Conservation (phyloP, 1,140 invertebrate species). For the Alviniconcha marisindica region DNA sequence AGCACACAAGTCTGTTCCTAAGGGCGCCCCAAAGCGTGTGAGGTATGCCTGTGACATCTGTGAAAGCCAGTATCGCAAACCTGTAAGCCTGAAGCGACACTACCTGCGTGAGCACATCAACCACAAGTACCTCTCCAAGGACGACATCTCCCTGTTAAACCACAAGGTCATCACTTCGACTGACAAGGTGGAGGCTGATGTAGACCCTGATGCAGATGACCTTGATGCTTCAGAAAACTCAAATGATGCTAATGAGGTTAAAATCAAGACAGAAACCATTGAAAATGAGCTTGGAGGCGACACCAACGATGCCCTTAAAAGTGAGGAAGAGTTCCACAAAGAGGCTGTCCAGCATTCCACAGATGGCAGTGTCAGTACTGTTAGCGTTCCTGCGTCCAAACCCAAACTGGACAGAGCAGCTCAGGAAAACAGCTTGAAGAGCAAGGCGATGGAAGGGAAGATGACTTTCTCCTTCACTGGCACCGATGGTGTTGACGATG, state of each 20-base stretch:
- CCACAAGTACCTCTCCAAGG: slow-evolving; percentile 76
- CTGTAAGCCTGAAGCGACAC: slow-evolving; percentile 80
- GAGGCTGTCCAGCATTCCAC: slow-evolving; percentile 21
- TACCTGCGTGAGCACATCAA: slow-evolving; percentile 79
- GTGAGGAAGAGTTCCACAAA: not conserved
- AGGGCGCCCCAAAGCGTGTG: not conserved
- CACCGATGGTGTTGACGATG: slow-evolving; percentile 28
- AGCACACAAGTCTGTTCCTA: slow-evolving; percentile 39
- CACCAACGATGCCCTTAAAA: not conserved
- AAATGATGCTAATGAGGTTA: not conserved
- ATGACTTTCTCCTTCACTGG: slow-evolving; percentile 17
- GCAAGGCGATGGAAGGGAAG: not conserved
- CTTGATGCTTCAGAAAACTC: not conserved
- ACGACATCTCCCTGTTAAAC: slow-evolving; percentile 55
- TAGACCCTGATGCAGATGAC: slow-evolving; percentile 34
- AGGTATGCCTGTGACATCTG: slow-evolving; percentile 80
- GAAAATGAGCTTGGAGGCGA: not conserved
- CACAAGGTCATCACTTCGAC: not conserved
- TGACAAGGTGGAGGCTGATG: slow-evolving; percentile 27
- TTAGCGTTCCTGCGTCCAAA: not conserved
- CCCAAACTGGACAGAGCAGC: not conserved
- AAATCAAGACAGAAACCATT: not conserved
- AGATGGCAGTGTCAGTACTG: not conserved
- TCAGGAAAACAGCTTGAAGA: not conserved
- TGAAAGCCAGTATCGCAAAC: slow-evolving; percentile 76